Base-by-base conservation (phyloP, 2,113 vertebrate species). In the Cavia aperea region DNA sequence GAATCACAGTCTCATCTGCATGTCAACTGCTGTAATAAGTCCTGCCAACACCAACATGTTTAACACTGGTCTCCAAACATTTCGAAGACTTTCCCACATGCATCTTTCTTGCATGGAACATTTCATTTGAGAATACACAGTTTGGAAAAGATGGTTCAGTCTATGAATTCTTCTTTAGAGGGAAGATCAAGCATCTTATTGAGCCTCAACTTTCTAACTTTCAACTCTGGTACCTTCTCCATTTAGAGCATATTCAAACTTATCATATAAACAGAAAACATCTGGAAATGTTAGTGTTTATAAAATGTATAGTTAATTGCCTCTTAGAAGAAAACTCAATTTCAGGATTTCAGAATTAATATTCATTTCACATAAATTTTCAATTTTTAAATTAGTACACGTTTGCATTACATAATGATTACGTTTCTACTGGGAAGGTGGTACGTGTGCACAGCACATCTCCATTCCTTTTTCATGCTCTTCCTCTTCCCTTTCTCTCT, bases 11-110 rank as follows among this genome's bases (percentile, higher is more conserved):
- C 13, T 54, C 60, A 54, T 46, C 63, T 66, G 54, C 51, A 63
- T 39, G 56, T 85, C 81, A 93, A 88, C 36, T 85, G 51, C 54
- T 88, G 23, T 62, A 88, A 54, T 46, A 93, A 88, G 26, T 62
- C 21, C 82, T 81, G 33, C 56, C 39, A 18, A 79, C 88, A 78
- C 26, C 33, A 65, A 58, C 31, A 49, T 68, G 60, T 68, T 94
- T 46, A 63, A 39, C 36, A 21, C 62, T 36, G 82, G 75, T 56
- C 39, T 11, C 7, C n/a, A 58, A 54, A 8, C 60, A 39, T n/a
- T 60, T 65, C 63, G 79, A 70, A 85, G 7, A 29, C 43, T 54
- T 81, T 60, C 24, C 51, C 46, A 14, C 60, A 63, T 18, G 54
- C 18, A n/a, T 85, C 23, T 85, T 2, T 75, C 60, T 72, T 46